Conservation (phyloP, 2,797 vertebrate species). For the Gambelia wislizenii region DNA sequence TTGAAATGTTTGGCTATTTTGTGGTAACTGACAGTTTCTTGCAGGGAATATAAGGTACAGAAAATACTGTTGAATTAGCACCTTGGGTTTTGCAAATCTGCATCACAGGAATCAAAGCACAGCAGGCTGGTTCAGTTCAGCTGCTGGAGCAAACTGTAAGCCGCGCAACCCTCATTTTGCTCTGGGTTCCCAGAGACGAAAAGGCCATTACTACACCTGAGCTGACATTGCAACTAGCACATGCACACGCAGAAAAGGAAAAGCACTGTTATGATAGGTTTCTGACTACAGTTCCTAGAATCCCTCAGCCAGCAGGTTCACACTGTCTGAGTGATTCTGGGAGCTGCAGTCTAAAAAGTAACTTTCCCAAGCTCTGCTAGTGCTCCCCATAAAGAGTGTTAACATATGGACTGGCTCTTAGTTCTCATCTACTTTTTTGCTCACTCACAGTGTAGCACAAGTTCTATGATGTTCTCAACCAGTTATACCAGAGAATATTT, state of each 20-base stretch:
- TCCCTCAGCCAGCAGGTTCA: too few species aligned
- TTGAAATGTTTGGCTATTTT: neutral
- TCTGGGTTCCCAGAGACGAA: neutral
- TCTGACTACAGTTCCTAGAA: too few species aligned
- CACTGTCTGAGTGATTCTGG: too few species aligned
- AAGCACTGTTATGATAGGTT: neutral
- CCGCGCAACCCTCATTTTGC: neutral
- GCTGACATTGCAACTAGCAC: too few species aligned
- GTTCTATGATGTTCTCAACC: constrained; percentile 12
- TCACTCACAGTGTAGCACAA: constrained; percentile 5
- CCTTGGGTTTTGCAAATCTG: constrained; percentile 35
- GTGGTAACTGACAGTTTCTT: neutral
- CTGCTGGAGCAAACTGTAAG: too few species aligned
- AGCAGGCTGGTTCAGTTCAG: constrained; percentile 18
- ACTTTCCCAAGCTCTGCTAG: too few species aligned
- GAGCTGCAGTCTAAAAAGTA: too few species aligned
- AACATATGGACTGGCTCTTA: neutral
- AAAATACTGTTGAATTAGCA: neutral
- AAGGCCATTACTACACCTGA: neutral
- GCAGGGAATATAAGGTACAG: neutral
- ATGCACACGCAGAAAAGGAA: neutral
- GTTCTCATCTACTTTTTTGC: neutral
- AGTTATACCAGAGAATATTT: neutral
- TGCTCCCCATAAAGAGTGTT: neutral
- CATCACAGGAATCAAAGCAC: neutral